Conservation (phyloP, 2,113 vertebrate species). For the Fregetta grallaria region DNA sequence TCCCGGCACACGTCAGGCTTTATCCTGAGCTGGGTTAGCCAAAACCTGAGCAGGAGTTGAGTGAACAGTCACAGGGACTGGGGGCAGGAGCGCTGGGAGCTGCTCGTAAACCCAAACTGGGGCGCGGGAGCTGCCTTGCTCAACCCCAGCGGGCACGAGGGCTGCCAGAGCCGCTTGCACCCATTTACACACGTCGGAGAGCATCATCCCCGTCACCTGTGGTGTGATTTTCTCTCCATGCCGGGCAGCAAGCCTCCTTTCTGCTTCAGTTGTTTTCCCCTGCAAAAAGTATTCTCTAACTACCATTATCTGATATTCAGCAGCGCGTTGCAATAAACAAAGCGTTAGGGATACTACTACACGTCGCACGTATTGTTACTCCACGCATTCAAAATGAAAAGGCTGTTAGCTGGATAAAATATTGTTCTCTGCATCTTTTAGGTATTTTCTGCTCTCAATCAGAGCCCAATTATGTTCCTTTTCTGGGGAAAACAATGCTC, state of each 20-base stretch:
- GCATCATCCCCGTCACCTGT: background rate
- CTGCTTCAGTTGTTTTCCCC: background rate
- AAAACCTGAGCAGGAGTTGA: background rate
- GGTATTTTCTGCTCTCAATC: background rate
- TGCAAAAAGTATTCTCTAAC: background rate
- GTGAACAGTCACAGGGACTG: background rate
- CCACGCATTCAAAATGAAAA: background rate
- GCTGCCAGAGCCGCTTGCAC: background rate
- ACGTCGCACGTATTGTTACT: accelerated
- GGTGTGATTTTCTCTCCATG: accelerated
- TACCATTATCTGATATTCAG: background rate
- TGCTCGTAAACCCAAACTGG: too few species aligned
- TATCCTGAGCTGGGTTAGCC: background rate
- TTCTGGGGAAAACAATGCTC: background rate
- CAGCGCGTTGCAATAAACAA: background rate
- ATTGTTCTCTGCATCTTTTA: background rate
- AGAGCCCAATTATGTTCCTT: background rate
- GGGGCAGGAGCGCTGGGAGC: background rate
- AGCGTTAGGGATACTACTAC: background rate
- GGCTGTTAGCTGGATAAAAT: background rate
- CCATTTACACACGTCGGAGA: accelerated
- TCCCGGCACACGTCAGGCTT: background rate
- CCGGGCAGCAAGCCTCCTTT: background rate
- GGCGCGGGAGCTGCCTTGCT: background rate
- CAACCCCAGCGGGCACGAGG: background rate